Evolutionary conservation across 1,140 invertebrate genomes (phyloP).

Genomic region (Heliothis virescens): DNA sequence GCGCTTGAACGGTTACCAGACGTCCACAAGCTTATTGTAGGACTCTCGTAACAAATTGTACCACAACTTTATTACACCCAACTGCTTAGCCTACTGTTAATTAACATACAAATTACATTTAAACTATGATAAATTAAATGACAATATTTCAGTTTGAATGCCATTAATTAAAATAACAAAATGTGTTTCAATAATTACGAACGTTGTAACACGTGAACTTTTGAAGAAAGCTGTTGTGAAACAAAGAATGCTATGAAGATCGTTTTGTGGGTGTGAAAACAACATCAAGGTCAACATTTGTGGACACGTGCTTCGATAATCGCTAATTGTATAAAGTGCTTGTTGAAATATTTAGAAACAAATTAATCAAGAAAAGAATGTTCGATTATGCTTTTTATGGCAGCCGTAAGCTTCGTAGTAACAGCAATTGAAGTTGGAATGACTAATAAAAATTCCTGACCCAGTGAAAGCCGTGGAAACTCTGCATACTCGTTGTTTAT

Average conservation of each 20-base stretch:
- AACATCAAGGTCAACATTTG: constrained; percentile 19
- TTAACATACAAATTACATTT: constrained; percentile 30
- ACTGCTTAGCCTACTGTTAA: constrained; percentile 1
- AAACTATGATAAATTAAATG: constrained; percentile 18
- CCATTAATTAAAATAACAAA: constrained; percentile 19
- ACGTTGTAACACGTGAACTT: neutral
- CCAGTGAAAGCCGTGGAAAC: neutral
- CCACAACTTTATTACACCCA: constrained; percentile 29
- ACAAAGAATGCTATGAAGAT: neutral
- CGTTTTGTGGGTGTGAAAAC: constrained; percentile 16
- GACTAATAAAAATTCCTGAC: constrained; percentile 12
- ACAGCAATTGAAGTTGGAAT: constrained; percentile 8
- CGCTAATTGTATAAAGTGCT: neutral
- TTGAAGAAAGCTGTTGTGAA: constrained; percentile 32
- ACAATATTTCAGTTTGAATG: constrained; percentile 11
- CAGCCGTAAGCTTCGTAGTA: neutral
- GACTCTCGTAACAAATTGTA: constrained; percentile 16
- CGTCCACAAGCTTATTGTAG: constrained; percentile 18
- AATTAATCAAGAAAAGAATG: constrained; percentile 3
- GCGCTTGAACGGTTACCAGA: constrained; percentile 9
- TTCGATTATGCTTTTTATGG: neutral
- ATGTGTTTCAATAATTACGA: neutral
- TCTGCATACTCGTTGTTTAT: neutral
- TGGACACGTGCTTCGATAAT: constrained; percentile 19
- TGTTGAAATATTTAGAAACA: constrained; percentile 27